phyloP scores from a whole-genome alignment of 1,140 invertebrate species.

The Drosophila jambulina region DNA sequence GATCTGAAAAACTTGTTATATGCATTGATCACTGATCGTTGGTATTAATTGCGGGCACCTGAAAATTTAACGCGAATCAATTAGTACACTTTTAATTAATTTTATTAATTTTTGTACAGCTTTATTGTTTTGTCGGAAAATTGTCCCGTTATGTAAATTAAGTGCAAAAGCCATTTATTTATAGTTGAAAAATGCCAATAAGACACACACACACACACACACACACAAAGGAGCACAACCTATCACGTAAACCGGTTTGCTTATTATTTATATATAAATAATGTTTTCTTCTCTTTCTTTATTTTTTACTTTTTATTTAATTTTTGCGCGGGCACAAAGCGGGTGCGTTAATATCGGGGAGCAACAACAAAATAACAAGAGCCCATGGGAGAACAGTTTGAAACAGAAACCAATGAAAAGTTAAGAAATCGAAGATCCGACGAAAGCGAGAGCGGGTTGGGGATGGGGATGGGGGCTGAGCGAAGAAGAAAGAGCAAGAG shows the following conservation, averaged over 20 bases:
- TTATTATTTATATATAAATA: constrained; percentile 57
- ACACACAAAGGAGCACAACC: constrained; percentile 7
- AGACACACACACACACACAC: constrained; percentile 44
- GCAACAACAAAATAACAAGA: constrained; percentile 31
- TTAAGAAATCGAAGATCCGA: constrained; percentile 58
- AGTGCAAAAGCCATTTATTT: constrained; percentile 57
- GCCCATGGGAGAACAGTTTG: constrained; percentile 19
- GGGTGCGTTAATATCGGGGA: constrained; percentile 58
- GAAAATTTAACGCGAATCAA: constrained; percentile 34
- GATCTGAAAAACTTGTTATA: constrained; percentile 39
- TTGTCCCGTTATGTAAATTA: constrained; percentile 58
- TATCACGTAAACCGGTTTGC: constrained; percentile 65
- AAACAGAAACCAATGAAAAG: constrained; percentile 50
- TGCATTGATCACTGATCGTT: constrained; percentile 38
- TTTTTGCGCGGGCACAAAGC: constrained; percentile 58
- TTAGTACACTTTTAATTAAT: constrained; percentile 25
- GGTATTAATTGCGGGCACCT: constrained; percentile 26
- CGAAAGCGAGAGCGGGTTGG: constrained; percentile 65
- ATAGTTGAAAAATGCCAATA: constrained; percentile 36
- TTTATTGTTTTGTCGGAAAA: constrained; percentile 10
- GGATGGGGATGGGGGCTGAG: not conserved
- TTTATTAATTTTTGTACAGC: constrained; percentile 1
- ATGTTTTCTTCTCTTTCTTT: constrained; percentile 38
- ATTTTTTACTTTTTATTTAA: constrained; percentile 27
- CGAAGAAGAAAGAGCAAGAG: constrained; percentile 10